A percentile compares a stretch with the other conserved stretches of the same genome.
Evolutionary conservation across 2,888 invertebrate species (phyloP).

Genomic region (Scaptomyza flava): DNA sequence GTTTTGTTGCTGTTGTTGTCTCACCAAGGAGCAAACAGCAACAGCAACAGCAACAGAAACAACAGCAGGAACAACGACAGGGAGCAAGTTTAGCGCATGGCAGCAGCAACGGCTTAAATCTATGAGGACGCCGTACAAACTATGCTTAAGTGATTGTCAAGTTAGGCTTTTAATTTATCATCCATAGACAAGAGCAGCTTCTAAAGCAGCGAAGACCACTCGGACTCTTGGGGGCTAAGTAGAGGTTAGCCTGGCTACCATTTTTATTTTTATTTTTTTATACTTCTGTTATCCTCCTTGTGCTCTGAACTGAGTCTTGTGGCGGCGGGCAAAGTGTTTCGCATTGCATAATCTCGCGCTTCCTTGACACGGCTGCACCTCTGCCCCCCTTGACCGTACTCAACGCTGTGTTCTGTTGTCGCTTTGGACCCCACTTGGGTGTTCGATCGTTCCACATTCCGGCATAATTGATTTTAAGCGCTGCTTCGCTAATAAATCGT

Average conservation of each 20-base stretch:
- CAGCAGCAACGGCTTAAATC: conserved; percentile 72
- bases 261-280: conserved; percentile 28
- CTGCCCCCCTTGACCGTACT: neutral
- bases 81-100: conserved; percentile 57
- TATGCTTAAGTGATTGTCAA: conserved; percentile 84
- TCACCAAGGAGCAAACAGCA: conserved; percentile 13
- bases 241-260: conserved; percentile 74
- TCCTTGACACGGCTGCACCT: conserved; percentile 52
- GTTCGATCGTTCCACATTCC: conserved; percentile 82
- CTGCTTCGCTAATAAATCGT: conserved; percentile 82
- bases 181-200: conserved; percentile 80
- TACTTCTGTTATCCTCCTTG: conserved; percentile 9
- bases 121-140: conserved; percentile 82
- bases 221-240: conserved; percentile 68
- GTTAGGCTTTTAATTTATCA: conserved; percentile 84
- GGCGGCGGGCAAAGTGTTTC: conserved; percentile 68
- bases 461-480: conserved; percentile 83
- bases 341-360: conserved; percentile 75
- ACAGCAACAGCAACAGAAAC: conserved; percentile 14
- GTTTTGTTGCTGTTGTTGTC: conserved; percentile 23
- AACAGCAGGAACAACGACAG: conserved; percentile 47
- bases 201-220: conserved; percentile 48
- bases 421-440: conserved; percentile 62
- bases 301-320: conserved; percentile 35
- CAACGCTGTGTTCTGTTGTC: conserved; percentile 20